Conservation (phyloP, 2,113 vertebrate genomes). For the Alouatta palliata region DNA sequence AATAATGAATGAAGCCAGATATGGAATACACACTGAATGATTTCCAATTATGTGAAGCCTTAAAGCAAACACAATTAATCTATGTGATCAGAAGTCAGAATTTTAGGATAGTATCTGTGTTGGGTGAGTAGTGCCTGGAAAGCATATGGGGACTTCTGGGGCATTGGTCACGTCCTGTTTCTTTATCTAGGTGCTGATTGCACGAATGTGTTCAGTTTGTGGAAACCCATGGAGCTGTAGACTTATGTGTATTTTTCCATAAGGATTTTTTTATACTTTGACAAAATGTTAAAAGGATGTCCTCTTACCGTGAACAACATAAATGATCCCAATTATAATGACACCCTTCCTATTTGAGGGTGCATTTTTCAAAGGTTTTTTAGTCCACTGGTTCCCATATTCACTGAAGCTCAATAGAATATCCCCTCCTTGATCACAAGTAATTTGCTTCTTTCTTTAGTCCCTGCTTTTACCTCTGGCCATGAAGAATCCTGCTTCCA, state of each 20-base stretch:
- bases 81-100: background rate
- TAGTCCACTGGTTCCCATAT: background rate
- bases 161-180: background rate
- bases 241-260: background rate
- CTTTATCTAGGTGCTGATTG: background rate
- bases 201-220: background rate
- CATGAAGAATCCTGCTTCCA: background rate
- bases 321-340: background rate
- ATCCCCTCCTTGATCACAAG: background rate
- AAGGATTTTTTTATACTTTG: background rate
- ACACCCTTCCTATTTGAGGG: background rate
- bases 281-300: background rate
- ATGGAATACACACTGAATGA: background rate
- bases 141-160: background rate
- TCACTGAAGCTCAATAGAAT: background rate
- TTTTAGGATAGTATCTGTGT: background rate
- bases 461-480: background rate
- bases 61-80: background rate
- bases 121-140: background rate
- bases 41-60: background rate
- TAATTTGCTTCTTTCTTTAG: background rate
- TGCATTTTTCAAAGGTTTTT: background rate
- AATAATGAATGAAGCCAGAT: background rate
- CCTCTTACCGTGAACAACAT: background rate
- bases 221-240: background rate